Percentiles rank a stretch among this genome's conserved stretches.
Evolutionary conservation across 2,797 vertebrate species (phyloP).

Genomic region (Helicolenus hilgendorfi): DNA sequence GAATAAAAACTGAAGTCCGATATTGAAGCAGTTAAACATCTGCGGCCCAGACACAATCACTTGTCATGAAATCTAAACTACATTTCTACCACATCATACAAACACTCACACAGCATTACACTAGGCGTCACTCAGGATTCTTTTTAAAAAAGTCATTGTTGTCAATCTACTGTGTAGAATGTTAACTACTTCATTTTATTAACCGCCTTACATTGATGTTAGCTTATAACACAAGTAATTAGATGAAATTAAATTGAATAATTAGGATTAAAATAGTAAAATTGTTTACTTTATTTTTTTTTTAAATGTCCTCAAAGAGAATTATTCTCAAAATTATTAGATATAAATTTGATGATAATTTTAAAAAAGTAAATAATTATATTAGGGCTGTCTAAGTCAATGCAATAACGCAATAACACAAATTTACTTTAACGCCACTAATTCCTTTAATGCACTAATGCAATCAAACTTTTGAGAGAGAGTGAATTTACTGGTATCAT

Average conservation of each 20-base stretch:
- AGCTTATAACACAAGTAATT: not conserved
- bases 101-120: conserved; percentile 47
- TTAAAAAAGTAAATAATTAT: not conserved
- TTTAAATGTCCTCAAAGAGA: not conserved
- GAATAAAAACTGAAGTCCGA: conserved; percentile 20
- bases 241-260: not conserved
- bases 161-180: conserved; percentile 2
- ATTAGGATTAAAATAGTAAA: not conserved
- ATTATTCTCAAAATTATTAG: not conserved
- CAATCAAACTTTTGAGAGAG: too few relatives aligned
- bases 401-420: too few relatives aligned
- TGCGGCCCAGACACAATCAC: conserved; percentile 68
- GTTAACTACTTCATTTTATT: not conserved
- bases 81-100: conserved; percentile 63
- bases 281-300: not conserved
- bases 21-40: conserved; percentile 65
- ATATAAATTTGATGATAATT: not conserved
- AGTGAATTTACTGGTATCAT: too few relatives aligned
- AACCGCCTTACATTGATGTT: not conserved
- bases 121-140: conserved; percentile 45
- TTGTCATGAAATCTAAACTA: conserved; percentile 71
- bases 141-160: not conserved
- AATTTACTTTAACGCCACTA: not conserved
- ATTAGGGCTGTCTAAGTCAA: too few relatives aligned
- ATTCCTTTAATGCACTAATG: too few relatives aligned